These are phyloP conservation scores for Ommatoiulus sabulosus DNA, from an alignment of 2,888 invertebrate species.

Conservation along the genomic window DNA sequence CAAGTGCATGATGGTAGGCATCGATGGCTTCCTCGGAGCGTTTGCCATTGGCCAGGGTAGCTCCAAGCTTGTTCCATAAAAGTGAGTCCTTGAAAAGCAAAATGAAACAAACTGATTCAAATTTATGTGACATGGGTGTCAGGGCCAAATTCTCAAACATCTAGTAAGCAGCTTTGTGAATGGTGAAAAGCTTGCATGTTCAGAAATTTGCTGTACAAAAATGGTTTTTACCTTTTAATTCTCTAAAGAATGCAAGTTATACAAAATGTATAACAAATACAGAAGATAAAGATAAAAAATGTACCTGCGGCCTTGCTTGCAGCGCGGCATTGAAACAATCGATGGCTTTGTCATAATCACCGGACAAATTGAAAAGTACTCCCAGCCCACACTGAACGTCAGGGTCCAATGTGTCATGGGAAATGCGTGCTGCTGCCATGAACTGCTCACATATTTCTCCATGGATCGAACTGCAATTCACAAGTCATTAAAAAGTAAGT, in stretches of 20 bases:
- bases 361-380: slow-evolving; percentile 92
- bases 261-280: too few species aligned
- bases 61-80: slow-evolving; percentile 97
- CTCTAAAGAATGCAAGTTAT: too few species aligned
- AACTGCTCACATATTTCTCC: slow-evolving; percentile 80
- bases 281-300: slow-evolving; percentile 61
- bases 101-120: not conserved
- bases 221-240: too few species aligned
- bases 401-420: slow-evolving; percentile 80
- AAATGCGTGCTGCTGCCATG: slow-evolving; percentile 78
- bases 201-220: too few species aligned
- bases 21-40: slow-evolving; percentile 95
- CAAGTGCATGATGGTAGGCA: slow-evolving; percentile 91
- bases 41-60: slow-evolving; percentile 95
- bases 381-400: slow-evolving; percentile 95
- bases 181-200: too few species aligned
- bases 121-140: too few species aligned
- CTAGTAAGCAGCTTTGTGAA: too few species aligned
- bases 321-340: slow-evolving; percentile 95
- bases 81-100: slow-evolving; percentile 80
- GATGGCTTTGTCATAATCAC: slow-evolving; percentile 94
- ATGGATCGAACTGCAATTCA: slow-evolving; percentile 70
- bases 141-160: too few species aligned
- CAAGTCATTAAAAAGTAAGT: not conserved
- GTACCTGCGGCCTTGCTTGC: slow-evolving; percentile 80